A percentile compares a stretch with the other conserved stretches of the same genome.
These are phyloP conservation scores for Tragelaphus scriptus DNA, from an alignment of 2,113 vertebrate species.

Conservation along the genomic window DNA sequence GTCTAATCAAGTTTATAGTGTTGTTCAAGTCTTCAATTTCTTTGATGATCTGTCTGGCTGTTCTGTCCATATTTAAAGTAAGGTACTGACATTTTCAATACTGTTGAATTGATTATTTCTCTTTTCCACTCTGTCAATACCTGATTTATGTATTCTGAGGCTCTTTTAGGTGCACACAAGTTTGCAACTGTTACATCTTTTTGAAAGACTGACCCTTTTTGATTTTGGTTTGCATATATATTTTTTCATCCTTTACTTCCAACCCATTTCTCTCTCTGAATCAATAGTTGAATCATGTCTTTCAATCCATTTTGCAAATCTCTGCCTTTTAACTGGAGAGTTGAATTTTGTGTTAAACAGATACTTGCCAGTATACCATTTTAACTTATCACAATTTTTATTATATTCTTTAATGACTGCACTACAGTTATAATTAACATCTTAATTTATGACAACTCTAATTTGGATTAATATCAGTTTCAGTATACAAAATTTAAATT, in stretches of 20 bases:
- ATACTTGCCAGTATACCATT: background rate
- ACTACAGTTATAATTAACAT: background rate
- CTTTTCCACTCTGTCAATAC: background rate
- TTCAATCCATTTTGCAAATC: background rate
- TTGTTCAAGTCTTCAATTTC: background rate
- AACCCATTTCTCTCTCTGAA: background rate
- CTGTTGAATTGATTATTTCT: background rate
- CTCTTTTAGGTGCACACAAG: background rate
- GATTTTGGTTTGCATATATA: background rate
- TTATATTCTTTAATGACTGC: background rate
- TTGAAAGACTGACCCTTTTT: background rate
- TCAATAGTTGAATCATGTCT: background rate
- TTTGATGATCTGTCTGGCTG: background rate
- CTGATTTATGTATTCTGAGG: background rate
- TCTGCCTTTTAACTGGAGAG: background rate
- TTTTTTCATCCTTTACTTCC: background rate
- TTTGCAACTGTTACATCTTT: background rate
- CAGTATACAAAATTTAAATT: background rate
- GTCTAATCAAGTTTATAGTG: background rate
- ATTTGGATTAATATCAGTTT: background rate
- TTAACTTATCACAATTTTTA: background rate
- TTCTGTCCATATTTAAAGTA: background rate
- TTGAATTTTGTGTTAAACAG: background rate
- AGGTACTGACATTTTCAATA: background rate
- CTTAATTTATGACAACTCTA: background rate